Percentiles rank a stretch among this genome's conserved stretches.
phyloP scores from a whole-genome alignment of 2,797 vertebrate species.

The Coregonus sp. region DNA sequence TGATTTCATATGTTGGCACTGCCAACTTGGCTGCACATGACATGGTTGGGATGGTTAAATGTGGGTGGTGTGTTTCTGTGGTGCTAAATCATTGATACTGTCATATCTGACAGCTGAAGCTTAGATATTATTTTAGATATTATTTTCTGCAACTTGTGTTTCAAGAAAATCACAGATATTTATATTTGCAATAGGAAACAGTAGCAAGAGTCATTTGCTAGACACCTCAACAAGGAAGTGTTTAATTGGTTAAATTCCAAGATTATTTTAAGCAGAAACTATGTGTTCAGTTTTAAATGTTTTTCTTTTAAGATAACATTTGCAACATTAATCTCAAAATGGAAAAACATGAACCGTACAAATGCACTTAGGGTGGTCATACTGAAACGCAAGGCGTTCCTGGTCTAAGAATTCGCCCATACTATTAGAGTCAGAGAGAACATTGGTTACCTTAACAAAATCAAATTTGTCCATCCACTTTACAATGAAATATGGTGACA shows the following conservation, averaged over 20 bases:
- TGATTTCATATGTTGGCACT: constrained; percentile 2
- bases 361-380: background rate
- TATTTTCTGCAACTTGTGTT: background rate
- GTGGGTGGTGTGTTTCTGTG: constrained; percentile 20
- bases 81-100: constrained; percentile 23
- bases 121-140: background rate
- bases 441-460: background rate
- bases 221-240: background rate
- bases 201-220: background rate
- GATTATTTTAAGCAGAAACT: background rate
- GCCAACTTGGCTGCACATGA: background rate
- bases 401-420: background rate
- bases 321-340: background rate
- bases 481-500: background rate
- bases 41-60: constrained; percentile 5
- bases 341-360: background rate
- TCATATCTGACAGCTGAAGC: too few relatives aligned
- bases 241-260: background rate
- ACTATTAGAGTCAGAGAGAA: background rate
- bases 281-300: background rate
- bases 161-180: background rate
- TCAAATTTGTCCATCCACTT: background rate
- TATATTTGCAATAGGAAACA: background rate
- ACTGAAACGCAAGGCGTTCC: background rate
- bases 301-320: background rate